Base-by-base conservation (phyloP, 2,113 vertebrate species). In the Myrmophylax atrothorax region DNA sequence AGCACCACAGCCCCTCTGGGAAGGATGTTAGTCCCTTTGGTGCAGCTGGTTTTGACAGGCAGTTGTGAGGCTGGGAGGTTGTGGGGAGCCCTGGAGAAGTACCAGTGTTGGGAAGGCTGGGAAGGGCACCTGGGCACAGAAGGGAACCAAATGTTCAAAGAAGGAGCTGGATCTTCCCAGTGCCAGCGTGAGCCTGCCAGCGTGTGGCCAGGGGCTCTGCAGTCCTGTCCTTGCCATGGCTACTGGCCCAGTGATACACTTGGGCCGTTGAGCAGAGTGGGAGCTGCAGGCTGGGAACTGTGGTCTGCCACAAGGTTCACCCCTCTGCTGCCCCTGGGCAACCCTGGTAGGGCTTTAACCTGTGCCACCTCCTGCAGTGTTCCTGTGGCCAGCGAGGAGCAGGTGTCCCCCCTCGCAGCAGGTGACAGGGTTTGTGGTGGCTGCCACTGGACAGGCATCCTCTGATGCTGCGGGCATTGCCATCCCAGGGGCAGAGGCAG, bases 11-110 rank as follows among this genome's bases (percentile, higher is more conserved):
- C 35, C 64, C 37, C 69, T 78, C 42, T 33, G 22, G 44, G 56
- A 60, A n/a, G 74, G 55, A 13, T 3, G 0, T 53, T 4, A 6
- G 18, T 58, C 62, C 46, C 66, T n/a, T 24, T 0, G 3, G 31
- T 40, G n/a, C 37, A 6, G n/a, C 31, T 35, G 59, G 18, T 3
- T 11, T 42, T 22, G 42, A 47, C 38, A 14, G 55, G 40, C 38
- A 28, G 24, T 4, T 24, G 2, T 18, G 50, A 70, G 44, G 29
- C 69, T 75, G 75, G 37, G 22, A 55, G 25, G 17, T 23, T 23
- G 4, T 46, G 33, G 46, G 53, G 38, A 67, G 28, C 18, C 6
- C 6, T 68, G 58, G 46, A 40, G 19, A 60, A 19, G n/a, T 9
- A 4, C 52, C 8, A 3, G 18, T 15, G 5, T 26, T 3, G 10